A percentile compares a stretch with the other conserved stretches of the same genome.
These are phyloP conservation scores for Bombus confusus DNA, from an alignment of 1,140 invertebrate genomes.

Conservation along the genomic window DNA sequence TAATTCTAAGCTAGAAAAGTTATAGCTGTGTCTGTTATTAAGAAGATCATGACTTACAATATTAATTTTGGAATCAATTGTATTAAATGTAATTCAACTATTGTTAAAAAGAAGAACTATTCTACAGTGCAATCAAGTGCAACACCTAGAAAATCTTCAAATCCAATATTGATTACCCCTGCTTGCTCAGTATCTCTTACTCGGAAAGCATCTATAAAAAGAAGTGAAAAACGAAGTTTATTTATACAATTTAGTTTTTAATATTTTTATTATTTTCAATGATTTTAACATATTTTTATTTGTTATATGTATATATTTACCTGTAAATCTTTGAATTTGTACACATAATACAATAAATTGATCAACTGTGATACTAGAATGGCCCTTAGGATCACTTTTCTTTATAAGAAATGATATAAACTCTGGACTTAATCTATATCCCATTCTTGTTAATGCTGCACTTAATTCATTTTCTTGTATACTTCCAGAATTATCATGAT, in stretches of 20 bases:
- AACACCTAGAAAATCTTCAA: slow-evolving; percentile 93
- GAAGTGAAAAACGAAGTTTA: slow-evolving; percentile 15
- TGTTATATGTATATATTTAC: slow-evolving; percentile 63
- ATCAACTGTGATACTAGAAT: slow-evolving; percentile 89
- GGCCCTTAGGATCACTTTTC: slow-evolving; percentile 85
- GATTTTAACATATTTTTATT: slow-evolving; percentile 25
- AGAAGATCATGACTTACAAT: slow-evolving; percentile 1
- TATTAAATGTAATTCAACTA: slow-evolving; percentile 3
- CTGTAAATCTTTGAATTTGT: slow-evolving; percentile 92
- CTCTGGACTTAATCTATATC: slow-evolving; percentile 91
- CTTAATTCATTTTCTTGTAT: slow-evolving; percentile 91
- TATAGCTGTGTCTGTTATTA: background rate
- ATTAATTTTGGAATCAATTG: background rate
- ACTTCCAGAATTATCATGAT: slow-evolving; percentile 90
- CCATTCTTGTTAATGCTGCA: slow-evolving; percentile 92
- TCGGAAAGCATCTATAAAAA: slow-evolving; percentile 88
- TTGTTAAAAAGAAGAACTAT: slow-evolving; percentile 55
- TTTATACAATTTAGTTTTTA: background rate
- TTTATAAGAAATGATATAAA: slow-evolving; percentile 89
- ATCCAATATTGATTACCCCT: slow-evolving; percentile 90
- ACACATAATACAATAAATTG: slow-evolving; percentile 94
- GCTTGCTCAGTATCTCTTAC: slow-evolving; percentile 88
- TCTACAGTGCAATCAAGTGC: slow-evolving; percentile 88
- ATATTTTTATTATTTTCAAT: slow-evolving; percentile 10
- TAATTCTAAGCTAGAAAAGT: background rate